These are phyloP conservation scores for Biston betularia DNA, from an alignment of 2,888 invertebrate genomes.

Conservation along the genomic window DNA sequence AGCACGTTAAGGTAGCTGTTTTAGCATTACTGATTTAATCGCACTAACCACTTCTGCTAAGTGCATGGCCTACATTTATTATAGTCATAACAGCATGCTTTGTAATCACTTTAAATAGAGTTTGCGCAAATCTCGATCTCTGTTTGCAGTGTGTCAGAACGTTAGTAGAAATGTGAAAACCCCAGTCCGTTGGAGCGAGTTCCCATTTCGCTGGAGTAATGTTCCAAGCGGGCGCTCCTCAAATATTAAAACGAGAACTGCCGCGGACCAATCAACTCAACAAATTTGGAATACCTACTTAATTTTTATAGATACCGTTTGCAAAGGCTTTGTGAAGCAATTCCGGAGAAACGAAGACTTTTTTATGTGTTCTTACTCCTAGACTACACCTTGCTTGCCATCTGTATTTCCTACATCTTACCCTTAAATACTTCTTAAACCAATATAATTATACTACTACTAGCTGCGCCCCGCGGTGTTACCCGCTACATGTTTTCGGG, in stretches of 20 bases:
- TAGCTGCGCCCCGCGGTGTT: no score
- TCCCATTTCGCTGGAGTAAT: slow-evolving; percentile 47
- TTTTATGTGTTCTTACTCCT: neutral
- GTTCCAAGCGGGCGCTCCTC: slow-evolving; percentile 46
- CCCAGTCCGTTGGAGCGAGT: slow-evolving; percentile 41
- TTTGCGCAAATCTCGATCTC: neutral
- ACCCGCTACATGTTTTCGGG: no score
- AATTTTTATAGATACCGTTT: slow-evolving; percentile 24
- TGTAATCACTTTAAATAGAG: slow-evolving; percentile 7
- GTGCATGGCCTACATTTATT: slow-evolving; percentile 16
- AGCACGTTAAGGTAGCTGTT: slow-evolving; percentile 1
- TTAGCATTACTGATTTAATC: slow-evolving; percentile 18
- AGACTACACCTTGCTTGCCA: no score
- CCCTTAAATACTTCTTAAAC: no score
- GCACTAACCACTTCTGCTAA: slow-evolving; percentile 15
- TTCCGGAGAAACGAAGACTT: neutral
- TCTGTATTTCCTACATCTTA: no score
- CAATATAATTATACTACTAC: no score
- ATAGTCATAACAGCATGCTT: slow-evolving; percentile 2
- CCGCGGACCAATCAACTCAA: slow-evolving; percentile 45
- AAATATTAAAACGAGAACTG: slow-evolving; percentile 56
- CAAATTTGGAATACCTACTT: slow-evolving; percentile 50
- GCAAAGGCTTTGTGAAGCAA: neutral
- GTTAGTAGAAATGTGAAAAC: slow-evolving; percentile 39
- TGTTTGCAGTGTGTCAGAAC: slow-evolving; percentile 8